These are phyloP conservation scores for Triplophysa siluroides DNA, from an alignment of 2,113 vertebrate species.

Conservation along the genomic window DNA sequence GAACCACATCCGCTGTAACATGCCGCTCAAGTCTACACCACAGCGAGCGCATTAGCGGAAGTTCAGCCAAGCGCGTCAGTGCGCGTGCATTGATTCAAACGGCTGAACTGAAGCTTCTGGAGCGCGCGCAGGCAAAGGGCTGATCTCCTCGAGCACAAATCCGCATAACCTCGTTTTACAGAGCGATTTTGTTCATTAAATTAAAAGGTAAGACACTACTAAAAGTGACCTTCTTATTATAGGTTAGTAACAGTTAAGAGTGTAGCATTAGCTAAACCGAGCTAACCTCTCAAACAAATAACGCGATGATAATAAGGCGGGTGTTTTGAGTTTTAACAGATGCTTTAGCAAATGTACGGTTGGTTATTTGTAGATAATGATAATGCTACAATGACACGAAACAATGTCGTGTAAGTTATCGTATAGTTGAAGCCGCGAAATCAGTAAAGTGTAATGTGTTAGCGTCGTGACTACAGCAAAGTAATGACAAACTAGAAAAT, in stretches of 20 bases:
- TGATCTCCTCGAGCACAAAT: conserved; percentile 9
- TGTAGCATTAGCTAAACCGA: neutral
- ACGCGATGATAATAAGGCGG: neutral
- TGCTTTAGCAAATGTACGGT: neutral
- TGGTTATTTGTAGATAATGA: neutral
- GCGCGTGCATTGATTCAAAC: conserved; percentile 35
- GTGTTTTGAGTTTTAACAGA: neutral
- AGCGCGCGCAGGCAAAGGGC: conserved; percentile 16
- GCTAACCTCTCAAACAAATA: conserved; percentile 6
- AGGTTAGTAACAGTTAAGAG: neutral
- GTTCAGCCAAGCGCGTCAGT: conserved; percentile 8
- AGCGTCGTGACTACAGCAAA: neutral
- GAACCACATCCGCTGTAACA: neutral
- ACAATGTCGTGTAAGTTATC: neutral
- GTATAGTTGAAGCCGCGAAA: neutral
- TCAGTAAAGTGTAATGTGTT: neutral
- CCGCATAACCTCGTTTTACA: neutral
- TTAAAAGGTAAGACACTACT: neutral
- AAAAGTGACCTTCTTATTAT: neutral
- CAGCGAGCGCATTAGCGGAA: conserved; percentile 1
- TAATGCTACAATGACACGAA: neutral
- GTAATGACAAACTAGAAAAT: neutral
- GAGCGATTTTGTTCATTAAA: neutral
- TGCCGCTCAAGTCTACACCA: no score
- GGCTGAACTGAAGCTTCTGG: neutral